Conservation (phyloP, 2,113 vertebrate species). For the Panthera tigris region DNA sequence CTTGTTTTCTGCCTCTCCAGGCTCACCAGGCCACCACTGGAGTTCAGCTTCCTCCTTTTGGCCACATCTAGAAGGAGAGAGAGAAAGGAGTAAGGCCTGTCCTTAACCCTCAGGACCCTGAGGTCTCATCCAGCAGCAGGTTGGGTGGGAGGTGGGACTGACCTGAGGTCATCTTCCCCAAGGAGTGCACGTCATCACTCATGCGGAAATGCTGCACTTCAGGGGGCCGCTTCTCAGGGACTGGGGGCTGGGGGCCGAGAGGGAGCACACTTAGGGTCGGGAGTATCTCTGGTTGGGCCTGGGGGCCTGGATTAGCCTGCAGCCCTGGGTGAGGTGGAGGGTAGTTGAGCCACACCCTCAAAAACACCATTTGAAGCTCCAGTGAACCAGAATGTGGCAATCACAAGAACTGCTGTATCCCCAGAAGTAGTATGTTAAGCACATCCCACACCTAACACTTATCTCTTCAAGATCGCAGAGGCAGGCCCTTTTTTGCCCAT, state of each 20-base stretch:
- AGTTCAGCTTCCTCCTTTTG: slow-evolving; percentile 76
- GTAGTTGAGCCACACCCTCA: background rate
- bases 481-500: background rate
- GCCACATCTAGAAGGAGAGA: slow-evolving; percentile 59
- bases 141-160: background rate
- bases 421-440: background rate
- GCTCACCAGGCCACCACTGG: slow-evolving; percentile 67
- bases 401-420: background rate
- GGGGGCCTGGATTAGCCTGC: too few relatives aligned
- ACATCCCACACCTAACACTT: background rate
- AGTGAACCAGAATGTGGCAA: background rate
- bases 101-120: background rate
- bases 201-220: slow-evolving; percentile 78
- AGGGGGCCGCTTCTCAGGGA: slow-evolving; percentile 80
- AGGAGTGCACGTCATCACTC: slow-evolving; percentile 71
- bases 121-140: background rate
- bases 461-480: background rate
- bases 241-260: slow-evolving; percentile 47
- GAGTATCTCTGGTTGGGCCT: background rate
- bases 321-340: background rate
- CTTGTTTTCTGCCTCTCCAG: background rate
- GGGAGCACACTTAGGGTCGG: background rate
- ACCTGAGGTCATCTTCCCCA: slow-evolving; percentile 75
- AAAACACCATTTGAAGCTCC: background rate
- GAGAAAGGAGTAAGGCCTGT: background rate